These are phyloP conservation scores for Pherbina coryleti DNA, from an alignment of 2,888 invertebrate genomes.

Conservation along the genomic window DNA sequence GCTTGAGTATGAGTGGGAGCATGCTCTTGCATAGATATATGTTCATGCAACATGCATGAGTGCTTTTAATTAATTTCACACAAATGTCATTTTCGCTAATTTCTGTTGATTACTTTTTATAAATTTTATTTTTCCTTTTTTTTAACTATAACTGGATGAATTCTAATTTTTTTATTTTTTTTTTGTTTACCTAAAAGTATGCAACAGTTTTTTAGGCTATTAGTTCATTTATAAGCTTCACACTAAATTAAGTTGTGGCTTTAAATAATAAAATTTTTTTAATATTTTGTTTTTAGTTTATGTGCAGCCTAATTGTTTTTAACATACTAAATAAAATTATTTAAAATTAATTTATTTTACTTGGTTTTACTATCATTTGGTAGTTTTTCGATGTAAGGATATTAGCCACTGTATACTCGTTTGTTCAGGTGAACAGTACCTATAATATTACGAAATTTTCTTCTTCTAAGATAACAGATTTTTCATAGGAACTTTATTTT, in stretches of 20 bases:
- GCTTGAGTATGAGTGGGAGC: too few relatives aligned
- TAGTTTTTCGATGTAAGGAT: too few relatives aligned
- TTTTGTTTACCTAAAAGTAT: not conserved
- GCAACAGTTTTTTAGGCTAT: not conserved
- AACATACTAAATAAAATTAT: too few relatives aligned
- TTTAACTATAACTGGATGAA: not conserved
- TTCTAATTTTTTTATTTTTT: too few relatives aligned
- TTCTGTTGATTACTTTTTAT: not conserved
- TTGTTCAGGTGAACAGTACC: too few relatives aligned
- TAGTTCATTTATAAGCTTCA: not conserved
- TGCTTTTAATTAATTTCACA: slow-evolving; percentile 3
- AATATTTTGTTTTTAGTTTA: not conserved
- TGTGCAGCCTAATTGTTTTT: too few relatives aligned
- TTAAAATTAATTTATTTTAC: too few relatives aligned
- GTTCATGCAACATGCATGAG: not conserved
- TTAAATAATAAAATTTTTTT: not conserved
- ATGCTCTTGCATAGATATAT: not conserved
- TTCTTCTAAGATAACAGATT: too few relatives aligned
- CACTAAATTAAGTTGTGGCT: not conserved
- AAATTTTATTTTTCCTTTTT: not conserved
- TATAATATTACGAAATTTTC: too few relatives aligned
- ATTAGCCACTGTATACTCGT: too few relatives aligned
- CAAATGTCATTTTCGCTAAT: not conserved
- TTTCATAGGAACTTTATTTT: too few relatives aligned
- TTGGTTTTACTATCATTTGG: too few relatives aligned